Conservation (phyloP, 2,113 vertebrate genomes). For the Corvus cornix region DNA sequence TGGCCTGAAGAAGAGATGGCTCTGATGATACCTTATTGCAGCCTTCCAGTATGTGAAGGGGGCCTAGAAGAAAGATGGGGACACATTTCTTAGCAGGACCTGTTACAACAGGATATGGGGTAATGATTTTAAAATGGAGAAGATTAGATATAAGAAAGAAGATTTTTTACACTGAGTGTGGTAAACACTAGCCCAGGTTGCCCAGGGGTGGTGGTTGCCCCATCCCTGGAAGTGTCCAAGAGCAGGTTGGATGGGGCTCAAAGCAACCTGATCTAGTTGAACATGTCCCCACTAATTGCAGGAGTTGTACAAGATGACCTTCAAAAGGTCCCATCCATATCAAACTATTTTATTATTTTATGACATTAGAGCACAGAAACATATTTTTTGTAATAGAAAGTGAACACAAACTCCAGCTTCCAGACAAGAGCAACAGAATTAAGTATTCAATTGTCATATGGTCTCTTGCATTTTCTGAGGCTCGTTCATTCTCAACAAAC, state of each 20-base stretch:
- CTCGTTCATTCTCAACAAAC: not conserved
- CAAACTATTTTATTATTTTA: not conserved
- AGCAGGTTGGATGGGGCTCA: not conserved
- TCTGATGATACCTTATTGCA: not conserved
- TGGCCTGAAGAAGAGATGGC: not conserved
- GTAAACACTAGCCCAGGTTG: not conserved
- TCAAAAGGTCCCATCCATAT: not conserved
- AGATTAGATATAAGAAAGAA: not conserved
- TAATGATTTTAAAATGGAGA: not conserved
- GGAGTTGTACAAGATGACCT: not conserved
- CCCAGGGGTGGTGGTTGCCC: not conserved
- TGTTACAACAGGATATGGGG: accelerated
- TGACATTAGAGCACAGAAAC: not conserved
- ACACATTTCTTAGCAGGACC: not conserved
- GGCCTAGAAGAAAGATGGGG: not conserved
- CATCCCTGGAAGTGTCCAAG: not conserved
- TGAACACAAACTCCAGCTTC: not conserved
- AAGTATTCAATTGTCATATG: not conserved
- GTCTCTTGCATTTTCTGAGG: not conserved
- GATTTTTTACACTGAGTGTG: not conserved
- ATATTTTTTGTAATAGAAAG: not conserved
- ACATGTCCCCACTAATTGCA: not conserved
- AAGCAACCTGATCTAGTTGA: not conserved
- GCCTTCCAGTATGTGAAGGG: not conserved
- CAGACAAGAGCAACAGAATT: not conserved